phyloP scores from a whole-genome alignment of 2,797 vertebrate genomes.

The Gymnoscopelus microlampas region DNA sequence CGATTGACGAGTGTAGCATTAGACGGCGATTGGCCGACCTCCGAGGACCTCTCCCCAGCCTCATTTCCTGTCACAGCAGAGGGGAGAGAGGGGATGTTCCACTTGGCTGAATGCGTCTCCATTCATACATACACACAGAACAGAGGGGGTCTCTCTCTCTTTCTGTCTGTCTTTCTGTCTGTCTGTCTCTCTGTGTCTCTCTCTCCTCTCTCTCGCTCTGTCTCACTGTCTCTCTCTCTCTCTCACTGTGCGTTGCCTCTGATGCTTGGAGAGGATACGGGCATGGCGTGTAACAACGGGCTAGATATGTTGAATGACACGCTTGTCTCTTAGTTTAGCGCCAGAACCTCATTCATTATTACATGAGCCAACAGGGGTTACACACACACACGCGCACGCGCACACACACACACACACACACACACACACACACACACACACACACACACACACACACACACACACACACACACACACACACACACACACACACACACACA shows the following conservation, averaged over 20 bases:
- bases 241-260: conserved; percentile 3
- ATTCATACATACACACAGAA: conserved; percentile 57
- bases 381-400: no score
- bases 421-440: conserved; percentile 9
- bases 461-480: conserved; percentile 1
- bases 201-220: conserved; percentile 4
- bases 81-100: conserved; percentile 44
- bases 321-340: conserved; percentile 66
- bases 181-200: conserved; percentile 12
- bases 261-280: conserved; percentile 70
- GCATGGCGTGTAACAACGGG: conserved; percentile 59
- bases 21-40: conserved; percentile 61
- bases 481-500: conserved; percentile 21
- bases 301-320: conserved; percentile 69
- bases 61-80: conserved; percentile 62
- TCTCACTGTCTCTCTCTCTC: conserved; percentile 20
- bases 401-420: conserved; percentile 5
- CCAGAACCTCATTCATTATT: conserved; percentile 65
- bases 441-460: conserved; percentile 21
- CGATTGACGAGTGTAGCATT: conserved; percentile 50
- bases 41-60: conserved; percentile 39
- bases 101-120: conserved; percentile 59
- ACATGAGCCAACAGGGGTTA: conserved; percentile 37
- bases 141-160: conserved; percentile 51
- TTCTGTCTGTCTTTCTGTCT: conserved; percentile 36